A percentile compares a stretch with the other conserved stretches of the same genome.
Evolutionary conservation across 2,113 vertebrate species (phyloP).

Genomic region (Cranoglanis bouderius): DNA sequence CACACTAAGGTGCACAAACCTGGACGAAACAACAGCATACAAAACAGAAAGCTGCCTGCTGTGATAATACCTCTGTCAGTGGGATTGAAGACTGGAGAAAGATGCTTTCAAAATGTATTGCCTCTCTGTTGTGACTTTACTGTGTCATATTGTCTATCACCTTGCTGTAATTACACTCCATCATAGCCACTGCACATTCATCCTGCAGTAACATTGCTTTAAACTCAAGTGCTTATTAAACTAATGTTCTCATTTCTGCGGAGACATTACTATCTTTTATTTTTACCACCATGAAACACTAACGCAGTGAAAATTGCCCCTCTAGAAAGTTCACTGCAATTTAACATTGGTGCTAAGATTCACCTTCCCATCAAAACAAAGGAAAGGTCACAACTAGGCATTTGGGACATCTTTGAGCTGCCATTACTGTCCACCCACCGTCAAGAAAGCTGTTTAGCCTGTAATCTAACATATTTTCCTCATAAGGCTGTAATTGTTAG

Average conservation of each 20-base stretch:
- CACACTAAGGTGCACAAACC: not conserved
- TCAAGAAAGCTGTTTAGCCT: not conserved
- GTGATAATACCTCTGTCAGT: not conserved
- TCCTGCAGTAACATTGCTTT: not conserved
- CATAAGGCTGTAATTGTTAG: not conserved
- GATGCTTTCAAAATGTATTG: not conserved
- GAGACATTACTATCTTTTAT: not conserved
- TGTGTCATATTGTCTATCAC: not conserved
- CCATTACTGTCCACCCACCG: not conserved
- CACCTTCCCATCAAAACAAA: not conserved
- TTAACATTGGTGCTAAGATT: not conserved
- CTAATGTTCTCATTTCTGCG: not conserved
- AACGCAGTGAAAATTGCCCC: not conserved
- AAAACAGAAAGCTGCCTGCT: not conserved
- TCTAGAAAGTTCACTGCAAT: not conserved
- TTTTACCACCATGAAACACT: not conserved
- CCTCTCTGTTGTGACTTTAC: not conserved
- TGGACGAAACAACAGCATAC: not conserved
- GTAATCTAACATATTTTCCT: not conserved
- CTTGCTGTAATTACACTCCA: slow-evolving; percentile 5
- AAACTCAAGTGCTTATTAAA: slow-evolving; percentile 6
- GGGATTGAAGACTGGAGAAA: not conserved
- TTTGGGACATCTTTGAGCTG: not conserved
- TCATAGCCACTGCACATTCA: not conserved
- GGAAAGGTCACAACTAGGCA: not conserved